Evolutionary conservation across 2,797 vertebrate species (phyloP), one percentile per base, ranked within the genome.

Genomic region (Loris lydekkerianus): DNA sequence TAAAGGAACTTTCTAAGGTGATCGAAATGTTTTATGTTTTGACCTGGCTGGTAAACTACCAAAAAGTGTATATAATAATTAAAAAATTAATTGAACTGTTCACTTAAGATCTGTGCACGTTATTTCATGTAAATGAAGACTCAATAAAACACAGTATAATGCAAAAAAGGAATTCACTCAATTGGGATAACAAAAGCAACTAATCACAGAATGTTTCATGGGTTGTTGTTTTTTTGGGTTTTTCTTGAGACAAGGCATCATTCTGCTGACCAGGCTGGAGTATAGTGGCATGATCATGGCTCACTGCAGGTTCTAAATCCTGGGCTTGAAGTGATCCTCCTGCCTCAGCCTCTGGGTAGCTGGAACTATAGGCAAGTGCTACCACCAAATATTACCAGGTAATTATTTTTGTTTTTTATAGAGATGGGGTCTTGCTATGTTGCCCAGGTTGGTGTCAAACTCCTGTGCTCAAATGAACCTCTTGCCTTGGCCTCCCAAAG

Each of bases 151-250:
- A 34, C 2, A 80, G 5, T 85, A 23, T 67, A n/a, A 49, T 65
- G 21, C 23, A 60, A 76, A 49, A 14, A 72, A 58, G 60, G 60
- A 58, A 18, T 49, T 49, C 15, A 75, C 5, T 77, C 7, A 27
- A 29, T 40, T 46, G n/a, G 89, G 56, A 92, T n/a, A 89, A 91
- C 27, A 76, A 93, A 84, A 94, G 63, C 25, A 92, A 83, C 4
- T 18, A 25, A 86, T 60, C 14, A 40, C 46, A 95, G 43, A 46
- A 40, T 34, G 5, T 72, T 82, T 84, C 58, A n/a, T 77, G 63
- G 17, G 27, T 27, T n/a, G 58, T 56, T 81, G 85, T n/a, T 29
- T 25, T 61, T 23, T 60, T 0, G 31, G 31, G 17, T 67, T 67
- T 67, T 63, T 67, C 18, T 65, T 67, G 31, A 67, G 65, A 67